Base-by-base conservation (phyloP, 2,113 vertebrate species). In the Alaudala cheleensis region DNA sequence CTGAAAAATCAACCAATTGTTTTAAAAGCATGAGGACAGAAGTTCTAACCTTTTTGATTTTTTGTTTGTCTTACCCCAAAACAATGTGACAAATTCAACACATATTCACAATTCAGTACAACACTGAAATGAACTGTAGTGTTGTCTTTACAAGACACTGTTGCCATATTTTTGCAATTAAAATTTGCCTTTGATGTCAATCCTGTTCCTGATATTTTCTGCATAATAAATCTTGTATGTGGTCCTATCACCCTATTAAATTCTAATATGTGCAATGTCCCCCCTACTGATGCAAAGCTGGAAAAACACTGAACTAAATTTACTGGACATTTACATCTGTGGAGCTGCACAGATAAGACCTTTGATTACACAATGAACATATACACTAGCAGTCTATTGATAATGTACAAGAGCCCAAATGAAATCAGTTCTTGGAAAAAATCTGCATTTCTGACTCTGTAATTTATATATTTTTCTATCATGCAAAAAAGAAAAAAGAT, bases 111-210 rank as follows among this genome's bases (percentile, higher is more conserved):
- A 25, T 54, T 83, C 60, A 66, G 23, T 86, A 67, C 64, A 70
- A 56, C 67, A 54, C 71, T 90, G 71, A 50, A 70, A 77, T 47
- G 39, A 87, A 53, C 62, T 34, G 39, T 22, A 58, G 14, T 17
- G 33, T 54, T 94, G 74, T 51, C 54, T 90, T 82, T 86, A 42
- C 34, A 72, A 74, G 72, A 90, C 50, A 88, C 44, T 76, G 62
- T 61, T 86, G 47, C 15, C 84, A 66, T 40, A 62, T 61, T 93
- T 95, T 92, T 88, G 64, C 67, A 92, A 83, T 88, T 86, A 88
- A 95, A 92, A 80, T 65, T 76, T 76, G 31, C 67, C 22, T 81
- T 92, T 76, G 67, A 28, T 90, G 62, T 79, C 81, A 93, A 17
- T 69, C 23, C 13, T 51, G 14, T 45, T 82, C 25, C 50, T 91